Percentiles rank a stretch among this genome's conserved stretches.
Conservation (phyloP, 2,113 vertebrate genomes). For the Tonatia bakeri region DNA sequence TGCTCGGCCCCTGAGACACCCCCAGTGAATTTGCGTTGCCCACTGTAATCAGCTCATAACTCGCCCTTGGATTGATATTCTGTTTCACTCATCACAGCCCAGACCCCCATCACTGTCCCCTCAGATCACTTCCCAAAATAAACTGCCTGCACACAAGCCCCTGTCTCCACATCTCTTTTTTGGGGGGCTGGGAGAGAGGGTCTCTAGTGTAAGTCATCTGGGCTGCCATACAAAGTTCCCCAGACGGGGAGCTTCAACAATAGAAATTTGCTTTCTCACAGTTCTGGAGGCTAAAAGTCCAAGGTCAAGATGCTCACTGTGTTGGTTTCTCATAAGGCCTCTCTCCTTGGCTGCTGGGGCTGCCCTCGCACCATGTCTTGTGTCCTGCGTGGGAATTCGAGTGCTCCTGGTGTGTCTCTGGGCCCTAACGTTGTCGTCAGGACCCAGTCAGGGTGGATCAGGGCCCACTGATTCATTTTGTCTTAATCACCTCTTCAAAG, state of each 20-base stretch:
- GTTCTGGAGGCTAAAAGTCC: neutral
- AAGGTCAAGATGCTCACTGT: neutral
- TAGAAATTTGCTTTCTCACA: neutral
- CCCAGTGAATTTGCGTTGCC: neutral
- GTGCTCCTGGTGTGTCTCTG: neutral
- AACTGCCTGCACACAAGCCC: neutral
- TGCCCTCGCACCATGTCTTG: rapidly evolving
- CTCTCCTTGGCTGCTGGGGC: neutral
- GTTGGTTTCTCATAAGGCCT: neutral
- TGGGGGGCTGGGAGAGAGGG: too few species aligned
- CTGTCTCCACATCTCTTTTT: neutral
- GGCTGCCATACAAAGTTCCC: neutral
- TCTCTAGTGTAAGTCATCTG: neutral
- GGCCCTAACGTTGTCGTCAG: neutral
- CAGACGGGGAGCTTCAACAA: neutral
- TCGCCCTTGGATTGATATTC: slow-evolving; percentile 63
- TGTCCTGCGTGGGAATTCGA: rapidly evolving
- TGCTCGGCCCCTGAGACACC: slow-evolving; percentile 70
- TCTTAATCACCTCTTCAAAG: neutral
- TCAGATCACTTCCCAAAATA: neutral
- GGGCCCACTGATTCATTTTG: neutral
- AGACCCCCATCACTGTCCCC: neutral
- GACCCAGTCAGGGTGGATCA: neutral
- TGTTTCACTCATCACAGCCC: neutral
- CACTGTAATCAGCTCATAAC: slow-evolving; percentile 61